Evolutionary conservation across 2,888 invertebrate species (phyloP).

Genomic region (Koerneria pararmatus): DNA sequence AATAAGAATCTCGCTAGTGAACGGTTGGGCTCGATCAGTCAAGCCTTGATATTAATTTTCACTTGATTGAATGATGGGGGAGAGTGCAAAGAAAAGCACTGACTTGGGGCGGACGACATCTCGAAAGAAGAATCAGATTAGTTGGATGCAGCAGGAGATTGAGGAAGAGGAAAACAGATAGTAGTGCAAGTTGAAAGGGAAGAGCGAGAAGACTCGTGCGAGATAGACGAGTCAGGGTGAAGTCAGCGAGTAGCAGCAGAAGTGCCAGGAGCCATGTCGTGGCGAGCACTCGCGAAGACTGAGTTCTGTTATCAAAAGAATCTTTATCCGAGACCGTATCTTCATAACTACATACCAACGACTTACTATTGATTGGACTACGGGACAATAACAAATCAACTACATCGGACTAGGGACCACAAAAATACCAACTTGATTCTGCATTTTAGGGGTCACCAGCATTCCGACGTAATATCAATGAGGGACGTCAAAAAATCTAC

Average conservation of each 20-base stretch:
- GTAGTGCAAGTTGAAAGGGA: conserved; percentile 42
- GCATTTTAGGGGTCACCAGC: no score
- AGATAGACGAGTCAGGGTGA: conserved; percentile 28
- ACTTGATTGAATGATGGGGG: conserved; percentile 8
- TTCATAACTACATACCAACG: no score
- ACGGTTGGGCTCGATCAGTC: no score
- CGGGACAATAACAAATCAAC: no score
- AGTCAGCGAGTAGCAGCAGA: conserved; percentile 33
- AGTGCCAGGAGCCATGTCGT: conserved; percentile 38
- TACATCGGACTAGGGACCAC: no score
- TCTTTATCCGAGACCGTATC: not conserved
- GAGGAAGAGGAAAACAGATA: conserved; percentile 46
- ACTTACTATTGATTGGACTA: no score
- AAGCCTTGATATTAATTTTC: no score
- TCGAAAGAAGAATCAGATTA: conserved; percentile 37
- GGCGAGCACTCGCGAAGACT: conserved; percentile 34
- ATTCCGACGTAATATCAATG: no score
- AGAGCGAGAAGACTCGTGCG: conserved; percentile 25
- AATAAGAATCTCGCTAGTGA: no score
- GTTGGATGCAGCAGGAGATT: conserved; percentile 48
- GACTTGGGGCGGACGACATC: not conserved
- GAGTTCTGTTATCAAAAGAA: conserved; percentile 23
- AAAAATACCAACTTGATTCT: no score
- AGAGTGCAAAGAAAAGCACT: not conserved
- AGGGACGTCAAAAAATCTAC: no score